These are phyloP conservation scores for Idaea aversata DNA, from an alignment of 2,888 invertebrate genomes.

Conservation along the genomic window DNA sequence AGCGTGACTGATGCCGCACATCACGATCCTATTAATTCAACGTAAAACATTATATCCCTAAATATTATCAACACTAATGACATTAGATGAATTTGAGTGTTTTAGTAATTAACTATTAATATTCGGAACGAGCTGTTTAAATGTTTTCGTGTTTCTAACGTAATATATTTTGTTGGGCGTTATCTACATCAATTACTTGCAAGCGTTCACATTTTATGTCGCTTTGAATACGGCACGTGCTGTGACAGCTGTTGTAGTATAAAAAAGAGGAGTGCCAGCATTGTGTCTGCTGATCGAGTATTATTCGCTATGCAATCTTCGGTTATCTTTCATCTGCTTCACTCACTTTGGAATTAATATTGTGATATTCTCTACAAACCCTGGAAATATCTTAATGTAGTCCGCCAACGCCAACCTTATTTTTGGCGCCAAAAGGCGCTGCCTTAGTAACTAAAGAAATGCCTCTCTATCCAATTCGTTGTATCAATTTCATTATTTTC, in stretches of 20 bases:
- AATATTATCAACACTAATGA: constrained; percentile 50
- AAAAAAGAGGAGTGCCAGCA: constrained; percentile 54
- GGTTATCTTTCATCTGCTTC: constrained; percentile 57
- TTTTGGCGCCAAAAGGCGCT: too few relatives aligned
- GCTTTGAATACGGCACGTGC: constrained; percentile 44
- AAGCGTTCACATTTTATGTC: constrained; percentile 33
- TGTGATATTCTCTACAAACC: too few relatives aligned
- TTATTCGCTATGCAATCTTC: constrained; percentile 51
- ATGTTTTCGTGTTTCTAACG: constrained; percentile 43
- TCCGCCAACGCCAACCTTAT: too few relatives aligned
- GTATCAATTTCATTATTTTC: too few relatives aligned
- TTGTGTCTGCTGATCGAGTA: constrained; percentile 46
- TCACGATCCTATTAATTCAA: constrained; percentile 49
- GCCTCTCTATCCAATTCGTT: too few relatives aligned
- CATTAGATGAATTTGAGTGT: constrained; percentile 48
- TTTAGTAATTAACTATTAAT: constrained; percentile 62
- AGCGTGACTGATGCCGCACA: constrained; percentile 50
- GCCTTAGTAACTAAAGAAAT: too few relatives aligned
- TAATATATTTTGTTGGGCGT: constrained; percentile 47
- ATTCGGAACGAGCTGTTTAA: constrained; percentile 53
- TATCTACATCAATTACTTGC: constrained; percentile 37
- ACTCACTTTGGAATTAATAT: constrained; percentile 29
- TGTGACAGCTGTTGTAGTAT: constrained; percentile 53
- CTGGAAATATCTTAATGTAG: too few relatives aligned
- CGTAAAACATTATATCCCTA: constrained; percentile 45